Conservation (phyloP, 1,140 invertebrate species). For the Eumaeus atala region DNA sequence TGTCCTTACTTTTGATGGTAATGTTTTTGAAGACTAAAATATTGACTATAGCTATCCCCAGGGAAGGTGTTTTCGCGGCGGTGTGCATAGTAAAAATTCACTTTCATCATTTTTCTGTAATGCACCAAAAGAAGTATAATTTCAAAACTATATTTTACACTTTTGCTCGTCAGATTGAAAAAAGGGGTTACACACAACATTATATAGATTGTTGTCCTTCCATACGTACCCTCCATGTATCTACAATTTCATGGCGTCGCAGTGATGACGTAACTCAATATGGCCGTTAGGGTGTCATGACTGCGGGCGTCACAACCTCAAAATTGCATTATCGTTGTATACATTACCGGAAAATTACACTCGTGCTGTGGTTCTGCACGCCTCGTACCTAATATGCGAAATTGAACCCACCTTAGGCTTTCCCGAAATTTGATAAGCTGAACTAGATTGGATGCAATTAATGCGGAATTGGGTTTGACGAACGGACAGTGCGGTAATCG, state of each 20-base stretch:
- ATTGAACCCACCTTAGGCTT: conserved; percentile 5
- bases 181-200: conserved; percentile 4
- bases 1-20: too few species aligned
- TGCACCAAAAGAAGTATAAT: too few species aligned
- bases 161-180: too few species aligned
- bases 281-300: conserved; percentile 23
- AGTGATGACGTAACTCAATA: conserved; percentile 29
- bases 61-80: too few species aligned
- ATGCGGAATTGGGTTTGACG: too few species aligned
- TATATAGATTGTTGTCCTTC: conserved; percentile 15
- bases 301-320: conserved; percentile 29
- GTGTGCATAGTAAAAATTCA: background rate
- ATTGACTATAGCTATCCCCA: conserved; percentile 7
- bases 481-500: too few species aligned
- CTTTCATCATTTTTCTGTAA: background rate
- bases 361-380: background rate
- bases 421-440: conserved; percentile 4
- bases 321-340: conserved; percentile 27
- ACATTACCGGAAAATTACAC: conserved; percentile 34
- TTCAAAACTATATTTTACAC: background rate
- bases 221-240: conserved; percentile 10
- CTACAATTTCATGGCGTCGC: conserved; percentile 19
- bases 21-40: too few species aligned
- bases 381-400: conserved; percentile 2
- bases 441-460: too few species aligned